Conservation (phyloP, 1,140 invertebrate species). For the Uloborus diversus region DNA sequence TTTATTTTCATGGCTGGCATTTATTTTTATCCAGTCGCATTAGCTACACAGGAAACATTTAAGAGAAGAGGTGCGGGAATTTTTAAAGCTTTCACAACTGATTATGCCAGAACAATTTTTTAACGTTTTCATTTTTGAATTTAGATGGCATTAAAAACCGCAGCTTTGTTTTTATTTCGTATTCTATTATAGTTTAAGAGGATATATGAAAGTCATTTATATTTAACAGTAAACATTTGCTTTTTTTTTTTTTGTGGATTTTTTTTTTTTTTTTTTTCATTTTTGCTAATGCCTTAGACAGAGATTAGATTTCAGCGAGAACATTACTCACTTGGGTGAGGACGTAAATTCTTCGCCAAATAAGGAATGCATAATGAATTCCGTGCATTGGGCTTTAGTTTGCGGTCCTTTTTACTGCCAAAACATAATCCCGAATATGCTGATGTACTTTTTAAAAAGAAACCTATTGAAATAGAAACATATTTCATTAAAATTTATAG, state of each 20-base stretch:
- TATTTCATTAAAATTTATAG: too few relatives aligned
- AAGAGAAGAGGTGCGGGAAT: slow-evolving; percentile 19
- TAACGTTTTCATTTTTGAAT: slow-evolving; percentile 13
- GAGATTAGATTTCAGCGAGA: slow-evolving; percentile 25
- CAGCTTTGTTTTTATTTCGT: slow-evolving; percentile 43
- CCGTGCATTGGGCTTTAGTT: too few relatives aligned
- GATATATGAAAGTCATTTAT: slow-evolving; percentile 36
- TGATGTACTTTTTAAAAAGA: too few relatives aligned
- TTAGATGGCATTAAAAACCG: slow-evolving; percentile 7
- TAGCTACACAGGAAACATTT: slow-evolving; percentile 38
- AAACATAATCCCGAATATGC: too few relatives aligned
- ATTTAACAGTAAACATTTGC: slow-evolving; percentile 49
- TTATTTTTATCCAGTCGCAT: slow-evolving; percentile 50
- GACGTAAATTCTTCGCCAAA: slow-evolving; percentile 15
- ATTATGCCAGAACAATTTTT: slow-evolving; percentile 46
- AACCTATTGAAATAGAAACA: too few relatives aligned
- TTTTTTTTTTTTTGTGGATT: not conserved
- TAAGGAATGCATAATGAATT: slow-evolving; percentile 45
- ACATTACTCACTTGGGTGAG: slow-evolving; percentile 29
- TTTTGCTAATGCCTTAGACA: not conserved
- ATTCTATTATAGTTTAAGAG: slow-evolving; percentile 51
- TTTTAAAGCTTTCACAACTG: slow-evolving; percentile 25
- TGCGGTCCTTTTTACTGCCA: too few relatives aligned
- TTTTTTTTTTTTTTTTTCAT: slow-evolving; percentile 14
- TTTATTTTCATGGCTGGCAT: slow-evolving; percentile 37